Conservation (phyloP, 2,797 vertebrate genomes). For the Onychomys leucogaster region DNA sequence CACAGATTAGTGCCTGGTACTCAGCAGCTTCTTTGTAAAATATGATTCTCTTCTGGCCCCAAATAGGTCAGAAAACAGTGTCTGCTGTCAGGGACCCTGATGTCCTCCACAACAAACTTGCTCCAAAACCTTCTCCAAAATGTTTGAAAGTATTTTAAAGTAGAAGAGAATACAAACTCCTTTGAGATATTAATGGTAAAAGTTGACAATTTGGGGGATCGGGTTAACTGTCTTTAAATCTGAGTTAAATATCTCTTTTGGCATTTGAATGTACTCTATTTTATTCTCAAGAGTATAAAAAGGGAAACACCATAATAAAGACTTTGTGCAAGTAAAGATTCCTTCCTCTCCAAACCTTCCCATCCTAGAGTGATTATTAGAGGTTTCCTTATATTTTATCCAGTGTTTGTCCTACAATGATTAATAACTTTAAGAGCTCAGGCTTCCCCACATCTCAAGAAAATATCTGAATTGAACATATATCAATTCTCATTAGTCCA, state of each 20-base stretch:
- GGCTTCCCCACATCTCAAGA: conserved; percentile 5
- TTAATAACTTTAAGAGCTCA: conserved; percentile 8
- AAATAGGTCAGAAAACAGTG: neutral
- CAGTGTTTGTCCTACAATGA: conserved; percentile 1
- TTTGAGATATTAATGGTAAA: neutral
- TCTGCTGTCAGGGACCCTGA: neutral
- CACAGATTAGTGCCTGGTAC: neutral
- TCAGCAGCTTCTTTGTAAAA: neutral
- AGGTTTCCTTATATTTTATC: neutral
- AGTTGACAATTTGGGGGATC: neutral
- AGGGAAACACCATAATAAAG: neutral
- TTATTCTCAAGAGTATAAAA: conserved; percentile 6
- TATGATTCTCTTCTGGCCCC: neutral
- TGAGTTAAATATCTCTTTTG: conserved; percentile 27
- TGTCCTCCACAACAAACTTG: neutral
- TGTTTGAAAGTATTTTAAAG: conserved; percentile 26
- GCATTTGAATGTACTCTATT: conserved; percentile 25
- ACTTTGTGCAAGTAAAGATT: conserved; percentile 6
- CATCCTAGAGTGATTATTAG: neutral
- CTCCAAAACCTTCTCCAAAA: conserved; percentile 14
- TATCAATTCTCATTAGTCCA: neutral
- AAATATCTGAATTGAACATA: neutral
- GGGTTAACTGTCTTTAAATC: neutral
- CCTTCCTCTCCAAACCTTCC: neutral
- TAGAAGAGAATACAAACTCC: neutral